These are phyloP conservation scores for Gryllus bimaculatus DNA, from an alignment of 1,140 invertebrate species.

Conservation along the genomic window DNA sequence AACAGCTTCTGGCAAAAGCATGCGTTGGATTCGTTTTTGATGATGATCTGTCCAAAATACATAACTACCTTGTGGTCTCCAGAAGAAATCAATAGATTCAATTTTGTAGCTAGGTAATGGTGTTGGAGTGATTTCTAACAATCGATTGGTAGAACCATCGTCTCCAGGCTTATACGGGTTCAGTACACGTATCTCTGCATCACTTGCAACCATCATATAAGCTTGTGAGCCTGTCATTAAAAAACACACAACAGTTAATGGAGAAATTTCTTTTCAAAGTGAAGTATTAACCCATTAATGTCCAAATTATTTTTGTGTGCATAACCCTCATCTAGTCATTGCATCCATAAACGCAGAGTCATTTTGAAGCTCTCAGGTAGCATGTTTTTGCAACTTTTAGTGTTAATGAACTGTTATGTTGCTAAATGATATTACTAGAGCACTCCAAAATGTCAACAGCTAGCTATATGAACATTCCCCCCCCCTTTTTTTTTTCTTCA, in stretches of 20 bases:
- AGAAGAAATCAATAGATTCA: conserved; percentile 45
- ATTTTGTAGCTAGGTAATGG: conserved; percentile 35
- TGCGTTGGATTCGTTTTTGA: conserved; percentile 19
- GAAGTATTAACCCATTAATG: too few relatives aligned
- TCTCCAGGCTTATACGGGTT: conserved; percentile 50
- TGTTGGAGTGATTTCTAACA: background rate
- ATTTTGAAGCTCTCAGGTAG: too few relatives aligned
- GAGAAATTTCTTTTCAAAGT: background rate
- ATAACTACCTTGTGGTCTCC: conserved; percentile 33
- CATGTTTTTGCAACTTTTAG: too few relatives aligned
- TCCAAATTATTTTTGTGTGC: too few relatives aligned
- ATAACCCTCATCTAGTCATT: too few relatives aligned
- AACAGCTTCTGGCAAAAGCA: conserved; percentile 6
- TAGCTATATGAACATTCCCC: too few relatives aligned
- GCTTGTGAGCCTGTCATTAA: conserved; percentile 37
- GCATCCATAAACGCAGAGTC: too few relatives aligned
- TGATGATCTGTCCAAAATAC: conserved; percentile 44
- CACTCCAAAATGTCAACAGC: too few relatives aligned
- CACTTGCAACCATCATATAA: conserved; percentile 49
- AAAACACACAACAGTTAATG: background rate
- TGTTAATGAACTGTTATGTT: too few relatives aligned
- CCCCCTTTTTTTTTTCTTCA: too few relatives aligned
- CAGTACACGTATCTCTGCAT: conserved; percentile 50
- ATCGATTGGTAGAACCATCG: background rate
- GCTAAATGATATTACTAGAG: too few relatives aligned